phyloP scores from a whole-genome alignment of 2,888 invertebrate genomes.

The Allygus modestus region DNA sequence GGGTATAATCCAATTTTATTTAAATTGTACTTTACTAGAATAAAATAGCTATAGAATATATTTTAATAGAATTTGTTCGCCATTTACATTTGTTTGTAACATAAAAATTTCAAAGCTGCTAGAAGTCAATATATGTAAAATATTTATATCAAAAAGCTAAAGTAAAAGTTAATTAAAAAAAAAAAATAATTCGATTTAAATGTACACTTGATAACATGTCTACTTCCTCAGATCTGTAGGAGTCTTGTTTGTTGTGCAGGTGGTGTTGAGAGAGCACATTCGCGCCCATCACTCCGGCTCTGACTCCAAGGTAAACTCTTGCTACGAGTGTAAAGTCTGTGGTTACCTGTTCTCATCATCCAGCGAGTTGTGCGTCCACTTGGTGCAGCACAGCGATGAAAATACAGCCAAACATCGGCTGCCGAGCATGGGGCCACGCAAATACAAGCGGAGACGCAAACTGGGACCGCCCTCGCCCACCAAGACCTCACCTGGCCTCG shows the following conservation, averaged over 20 bases:
- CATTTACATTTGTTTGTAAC: too few relatives aligned
- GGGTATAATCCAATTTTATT: too few relatives aligned
- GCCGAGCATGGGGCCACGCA: constrained; percentile 81
- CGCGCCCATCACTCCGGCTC: constrained; percentile 91
- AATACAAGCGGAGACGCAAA: constrained; percentile 89
- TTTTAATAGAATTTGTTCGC: too few relatives aligned
- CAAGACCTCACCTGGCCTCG: constrained; percentile 69
- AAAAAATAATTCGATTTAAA: too few relatives aligned
- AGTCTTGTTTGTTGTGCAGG: constrained; percentile 73
- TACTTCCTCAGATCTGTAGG: too few relatives aligned
- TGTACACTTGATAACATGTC: too few relatives aligned
- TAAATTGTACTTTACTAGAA: too few relatives aligned
- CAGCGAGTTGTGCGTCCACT: constrained; percentile 87
- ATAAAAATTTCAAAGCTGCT: too few relatives aligned
- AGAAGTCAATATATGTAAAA: too few relatives aligned
- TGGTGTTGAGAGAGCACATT: constrained; percentile 90
- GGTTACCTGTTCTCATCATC: constrained; percentile 83
- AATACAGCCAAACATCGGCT: constrained; percentile 81
- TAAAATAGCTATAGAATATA: too few relatives aligned
- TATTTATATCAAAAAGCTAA: too few relatives aligned
- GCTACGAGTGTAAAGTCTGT: constrained; percentile 88
- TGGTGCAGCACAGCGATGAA: constrained; percentile 91
- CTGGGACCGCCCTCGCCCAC: constrained; percentile 79
- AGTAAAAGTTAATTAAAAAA: too few relatives aligned
- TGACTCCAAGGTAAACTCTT: constrained; percentile 82